These are phyloP conservation scores for Caenorhabditis japonica DNA, from an alignment of 2,888 invertebrate genomes.

Conservation along the genomic window DNA sequence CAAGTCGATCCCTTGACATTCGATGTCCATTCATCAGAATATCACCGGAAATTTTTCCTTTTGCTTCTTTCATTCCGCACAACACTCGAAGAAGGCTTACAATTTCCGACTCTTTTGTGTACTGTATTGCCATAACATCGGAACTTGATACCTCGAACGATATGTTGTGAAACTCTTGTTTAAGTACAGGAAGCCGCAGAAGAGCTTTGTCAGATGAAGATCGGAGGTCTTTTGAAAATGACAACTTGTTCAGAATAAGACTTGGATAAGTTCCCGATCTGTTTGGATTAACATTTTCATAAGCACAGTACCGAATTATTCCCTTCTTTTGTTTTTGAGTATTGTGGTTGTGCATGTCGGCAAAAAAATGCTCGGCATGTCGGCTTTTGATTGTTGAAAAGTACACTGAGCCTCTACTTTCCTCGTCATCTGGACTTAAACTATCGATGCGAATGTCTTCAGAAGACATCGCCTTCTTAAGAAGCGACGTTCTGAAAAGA, in stretches of 20 bases:
- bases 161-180: constrained; percentile 83
- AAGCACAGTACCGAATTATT: constrained; percentile 32
- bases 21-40: constrained; percentile 90
- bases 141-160: constrained; percentile 91
- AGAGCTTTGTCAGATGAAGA: constrained; percentile 78
- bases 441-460: constrained; percentile 38
- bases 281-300: constrained; percentile 18
- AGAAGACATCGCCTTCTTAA: constrained; percentile 28
- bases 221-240: constrained; percentile 80
- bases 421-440: constrained; percentile 31
- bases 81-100: constrained; percentile 88
- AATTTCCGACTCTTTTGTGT: constrained; percentile 88
- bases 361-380: constrained; percentile 47
- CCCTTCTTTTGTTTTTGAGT: constrained; percentile 37
- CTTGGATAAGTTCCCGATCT: constrained; percentile 77
- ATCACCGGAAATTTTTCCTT: constrained; percentile 83
- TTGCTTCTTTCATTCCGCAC: constrained; percentile 83
- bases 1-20: constrained; percentile 83
- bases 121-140: constrained; percentile 90
- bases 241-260: constrained; percentile 82
- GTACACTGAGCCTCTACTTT: constrained; percentile 46
- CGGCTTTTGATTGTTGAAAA: constrained; percentile 49
- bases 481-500: constrained; percentile 25
- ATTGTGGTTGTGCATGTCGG: constrained; percentile 19
- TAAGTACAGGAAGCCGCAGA: constrained; percentile 78